Percentiles rank a stretch among this genome's conserved stretches.
These are phyloP conservation scores for Coptodon bakossiorum DNA, from an alignment of 2,113 vertebrate genomes.

Conservation along the genomic window DNA sequence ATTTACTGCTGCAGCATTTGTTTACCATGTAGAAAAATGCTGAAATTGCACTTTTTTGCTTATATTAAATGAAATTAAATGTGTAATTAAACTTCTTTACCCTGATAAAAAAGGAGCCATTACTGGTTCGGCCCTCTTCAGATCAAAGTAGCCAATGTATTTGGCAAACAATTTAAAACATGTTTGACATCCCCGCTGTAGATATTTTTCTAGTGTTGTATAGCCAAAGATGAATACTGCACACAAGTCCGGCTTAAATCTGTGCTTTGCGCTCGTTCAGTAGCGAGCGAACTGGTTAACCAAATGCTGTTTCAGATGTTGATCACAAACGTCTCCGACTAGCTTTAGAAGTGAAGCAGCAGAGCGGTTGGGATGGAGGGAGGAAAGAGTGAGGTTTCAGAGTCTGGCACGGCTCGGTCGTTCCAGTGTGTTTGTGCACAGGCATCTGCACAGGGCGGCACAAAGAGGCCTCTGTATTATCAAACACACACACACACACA, in stretches of 20 bases:
- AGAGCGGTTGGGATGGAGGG: neutral
- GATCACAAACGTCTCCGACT: neutral
- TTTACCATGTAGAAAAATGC: neutral
- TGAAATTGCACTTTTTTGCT: too few species aligned
- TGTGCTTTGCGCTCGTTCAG: neutral
- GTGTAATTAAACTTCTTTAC: neutral
- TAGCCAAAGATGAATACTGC: neutral
- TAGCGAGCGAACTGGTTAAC: neutral
- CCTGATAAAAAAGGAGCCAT: neutral
- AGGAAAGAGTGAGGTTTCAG: conserved; percentile 3
- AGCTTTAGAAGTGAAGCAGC: neutral
- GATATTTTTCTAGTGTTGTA: neutral
- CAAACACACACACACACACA: conserved; percentile 13
- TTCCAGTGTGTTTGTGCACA: conserved; percentile 47
- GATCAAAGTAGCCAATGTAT: neutral
- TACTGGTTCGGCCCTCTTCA: neutral
- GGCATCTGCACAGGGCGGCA: conserved; percentile 50
- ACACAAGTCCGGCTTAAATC: neutral
- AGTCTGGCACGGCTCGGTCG: conserved; percentile 53
- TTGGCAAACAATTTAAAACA: neutral
- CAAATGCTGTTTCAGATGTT: neutral
- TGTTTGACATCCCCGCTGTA: neutral
- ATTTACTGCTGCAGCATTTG: neutral
- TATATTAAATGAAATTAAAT: neutral
- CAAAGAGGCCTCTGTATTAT: conserved; percentile 58